Evolutionary conservation across 92 coral and sea anemone genomes (phyloP).

Genomic region (Zoanthus gigantus): DNA sequence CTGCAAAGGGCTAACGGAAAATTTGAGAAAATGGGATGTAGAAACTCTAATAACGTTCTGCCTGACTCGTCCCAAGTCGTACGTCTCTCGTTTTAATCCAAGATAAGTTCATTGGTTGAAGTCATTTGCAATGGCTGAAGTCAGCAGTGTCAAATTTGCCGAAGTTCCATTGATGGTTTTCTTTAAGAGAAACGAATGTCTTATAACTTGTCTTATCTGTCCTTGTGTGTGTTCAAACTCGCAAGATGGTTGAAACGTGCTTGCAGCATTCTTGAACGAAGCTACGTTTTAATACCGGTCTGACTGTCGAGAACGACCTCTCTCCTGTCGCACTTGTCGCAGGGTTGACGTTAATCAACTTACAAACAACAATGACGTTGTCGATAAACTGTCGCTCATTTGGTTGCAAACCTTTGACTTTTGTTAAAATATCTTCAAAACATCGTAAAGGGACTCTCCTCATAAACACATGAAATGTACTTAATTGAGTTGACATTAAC

Average conservation of each 20-base stretch:
- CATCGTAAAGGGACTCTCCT: slow-evolving; percentile 18
- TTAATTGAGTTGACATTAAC: slow-evolving; percentile 44
- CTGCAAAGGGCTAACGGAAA: too few relatives aligned
- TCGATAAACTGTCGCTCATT: slow-evolving; percentile 51
- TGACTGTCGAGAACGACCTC: slow-evolving; percentile 71
- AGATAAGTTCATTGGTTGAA: too few relatives aligned
- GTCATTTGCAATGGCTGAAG: slow-evolving; percentile 1
- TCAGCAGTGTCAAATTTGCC: slow-evolving; percentile 45
- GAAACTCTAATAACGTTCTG: too few relatives aligned
- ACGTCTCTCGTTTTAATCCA: too few relatives aligned
- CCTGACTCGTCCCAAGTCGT: too few relatives aligned
- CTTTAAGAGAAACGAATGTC: slow-evolving; percentile 53
- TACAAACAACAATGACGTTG: slow-evolving; percentile 52
- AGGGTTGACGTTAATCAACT: slow-evolving; percentile 61
- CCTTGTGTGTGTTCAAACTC: slow-evolving; percentile 60
- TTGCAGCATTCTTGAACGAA: slow-evolving; percentile 59
- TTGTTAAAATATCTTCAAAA: slow-evolving; percentile 43
- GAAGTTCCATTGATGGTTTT: slow-evolving; percentile 56
- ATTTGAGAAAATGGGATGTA: too few relatives aligned
- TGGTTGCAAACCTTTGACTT: slow-evolving; percentile 28
- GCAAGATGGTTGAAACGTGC: slow-evolving; percentile 56
- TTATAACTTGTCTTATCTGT: slow-evolving; percentile 45
- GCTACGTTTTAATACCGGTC: slow-evolving; percentile 62
- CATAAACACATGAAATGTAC: slow-evolving; percentile 57
- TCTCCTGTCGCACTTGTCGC: slow-evolving; percentile 68